Conservation (phyloP, 2,888 invertebrate genomes). For the Drosophila affinis region DNA sequence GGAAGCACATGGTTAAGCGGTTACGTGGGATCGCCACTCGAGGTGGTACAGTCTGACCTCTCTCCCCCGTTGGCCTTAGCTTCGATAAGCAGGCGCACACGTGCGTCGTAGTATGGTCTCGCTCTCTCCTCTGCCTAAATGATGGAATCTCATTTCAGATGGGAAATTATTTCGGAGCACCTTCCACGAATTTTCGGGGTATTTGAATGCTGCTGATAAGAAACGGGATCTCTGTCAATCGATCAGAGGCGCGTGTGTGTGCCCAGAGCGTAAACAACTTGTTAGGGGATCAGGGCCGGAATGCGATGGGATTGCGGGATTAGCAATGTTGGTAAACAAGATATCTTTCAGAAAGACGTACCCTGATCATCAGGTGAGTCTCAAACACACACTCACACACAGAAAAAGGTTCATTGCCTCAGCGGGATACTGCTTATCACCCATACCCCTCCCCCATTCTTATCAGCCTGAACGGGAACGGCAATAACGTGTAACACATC, state of each 20-base stretch:
- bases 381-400: too few relatives aligned
- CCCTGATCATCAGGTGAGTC: slow-evolving; percentile 24
- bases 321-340: slow-evolving; percentile 15
- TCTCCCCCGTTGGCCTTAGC: slow-evolving; percentile 31
- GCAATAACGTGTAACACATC: slow-evolving; percentile 19
- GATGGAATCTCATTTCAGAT: slow-evolving; percentile 31
- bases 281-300: slow-evolving; percentile 34
- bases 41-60: slow-evolving; percentile 42
- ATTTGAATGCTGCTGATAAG: slow-evolving; percentile 29
- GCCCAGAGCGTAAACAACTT: slow-evolving; percentile 28
- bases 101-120: slow-evolving; percentile 10
- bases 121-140: slow-evolving; percentile 17
- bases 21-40: slow-evolving; percentile 30
- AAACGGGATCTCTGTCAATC: slow-evolving; percentile 25
- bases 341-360: neutral
- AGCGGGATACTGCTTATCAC: neutral
- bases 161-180: neutral
- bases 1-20: slow-evolving; percentile 2
- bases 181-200: slow-evolving; percentile 30
- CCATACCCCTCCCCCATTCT: slow-evolving; percentile 1
- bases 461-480: slow-evolving; percentile 42
- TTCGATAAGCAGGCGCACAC: slow-evolving; percentile 56
- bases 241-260: slow-evolving; percentile 35
- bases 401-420: slow-evolving; percentile 6
- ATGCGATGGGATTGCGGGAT: slow-evolving; percentile 15